These are phyloP conservation scores for Drosophila percnosoma DNA, from an alignment of 2,888 invertebrate species.

Conservation along the genomic window DNA sequence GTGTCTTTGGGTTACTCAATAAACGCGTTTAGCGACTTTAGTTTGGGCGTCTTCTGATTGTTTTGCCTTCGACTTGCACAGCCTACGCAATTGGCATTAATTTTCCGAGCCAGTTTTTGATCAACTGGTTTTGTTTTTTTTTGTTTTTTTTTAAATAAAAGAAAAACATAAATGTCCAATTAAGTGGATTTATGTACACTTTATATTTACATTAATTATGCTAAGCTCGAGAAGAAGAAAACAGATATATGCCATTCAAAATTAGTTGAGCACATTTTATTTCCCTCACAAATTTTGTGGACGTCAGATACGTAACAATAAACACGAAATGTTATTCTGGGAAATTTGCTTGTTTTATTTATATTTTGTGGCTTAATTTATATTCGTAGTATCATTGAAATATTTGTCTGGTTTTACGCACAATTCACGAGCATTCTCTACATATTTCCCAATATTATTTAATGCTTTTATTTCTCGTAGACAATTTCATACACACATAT, in stretches of 20 bases:
- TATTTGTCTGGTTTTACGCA: constrained; percentile 49
- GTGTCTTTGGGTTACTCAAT: constrained; percentile 52
- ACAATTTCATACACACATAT: constrained; percentile 14
- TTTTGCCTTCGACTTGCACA: constrained; percentile 33
- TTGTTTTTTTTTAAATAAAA: no score
- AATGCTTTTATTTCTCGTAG: constrained; percentile 42
- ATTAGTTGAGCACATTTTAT: constrained; percentile 26
- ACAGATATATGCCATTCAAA: constrained; percentile 1
- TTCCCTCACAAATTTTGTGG: neutral
- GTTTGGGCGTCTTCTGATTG: constrained; percentile 61
- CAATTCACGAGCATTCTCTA: constrained; percentile 51
- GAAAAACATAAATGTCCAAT: constrained; percentile 6
- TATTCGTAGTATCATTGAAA: constrained; percentile 33
- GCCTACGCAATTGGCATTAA: constrained; percentile 44
- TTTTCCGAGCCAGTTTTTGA: constrained; percentile 29
- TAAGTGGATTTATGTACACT: constrained; percentile 35
- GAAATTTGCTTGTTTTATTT: constrained; percentile 34
- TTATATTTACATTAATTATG: constrained; percentile 16
- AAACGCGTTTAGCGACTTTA: constrained; percentile 37
- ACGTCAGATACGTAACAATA: constrained; percentile 49
- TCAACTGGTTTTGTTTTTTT: constrained; percentile 25
- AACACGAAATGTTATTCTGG: constrained; percentile 17
- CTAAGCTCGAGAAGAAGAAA: neutral
- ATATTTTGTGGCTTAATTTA: constrained; percentile 38
- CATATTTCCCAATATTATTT: constrained; percentile 68